phyloP scores from a whole-genome alignment of 2,113 vertebrate species.

The Bagarius yarrelli region DNA sequence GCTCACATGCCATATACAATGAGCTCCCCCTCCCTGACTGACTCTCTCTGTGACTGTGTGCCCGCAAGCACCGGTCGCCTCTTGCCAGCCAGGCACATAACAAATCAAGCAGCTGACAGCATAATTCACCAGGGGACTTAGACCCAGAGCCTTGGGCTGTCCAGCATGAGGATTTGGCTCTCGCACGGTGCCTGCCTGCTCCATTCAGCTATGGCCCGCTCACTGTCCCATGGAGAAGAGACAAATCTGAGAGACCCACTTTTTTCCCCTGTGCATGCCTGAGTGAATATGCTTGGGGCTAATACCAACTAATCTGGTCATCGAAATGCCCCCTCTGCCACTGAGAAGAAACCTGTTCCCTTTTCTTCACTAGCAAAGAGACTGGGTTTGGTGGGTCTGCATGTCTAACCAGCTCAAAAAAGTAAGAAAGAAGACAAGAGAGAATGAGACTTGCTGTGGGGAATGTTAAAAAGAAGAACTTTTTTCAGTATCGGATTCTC shows the following conservation, averaged over 20 bases:
- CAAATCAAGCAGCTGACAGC: conserved; percentile 67
- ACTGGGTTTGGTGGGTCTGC: conserved; percentile 48
- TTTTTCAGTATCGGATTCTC: neutral
- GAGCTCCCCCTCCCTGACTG: conserved; percentile 46
- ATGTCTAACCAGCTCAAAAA: conserved; percentile 42
- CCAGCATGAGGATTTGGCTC: conserved; percentile 55
- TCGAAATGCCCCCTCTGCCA: conserved; percentile 61
- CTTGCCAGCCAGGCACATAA: conserved; percentile 61
- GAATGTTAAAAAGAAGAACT: conserved; percentile 11
- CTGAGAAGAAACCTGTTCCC: conserved; percentile 57
- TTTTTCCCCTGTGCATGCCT: conserved; percentile 59
- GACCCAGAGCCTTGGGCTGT: conserved; percentile 54
- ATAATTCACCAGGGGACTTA: conserved; percentile 63
- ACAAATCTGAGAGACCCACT: conserved; percentile 54
- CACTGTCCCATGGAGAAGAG: conserved; percentile 45
- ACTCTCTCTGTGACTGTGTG: conserved; percentile 45
- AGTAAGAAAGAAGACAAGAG: conserved; percentile 17
- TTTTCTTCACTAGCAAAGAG: conserved; percentile 37
- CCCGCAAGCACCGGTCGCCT: conserved; percentile 47
- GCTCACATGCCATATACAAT: conserved; percentile 56
- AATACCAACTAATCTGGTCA: conserved; percentile 70
- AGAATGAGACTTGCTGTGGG: conserved; percentile 3
- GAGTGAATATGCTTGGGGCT: conserved; percentile 62
- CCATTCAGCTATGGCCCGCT: conserved; percentile 57
- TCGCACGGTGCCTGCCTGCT: conserved; percentile 23